phyloP scores from a whole-genome alignment of 2,113 vertebrate genomes.

The Platanista minor region DNA sequence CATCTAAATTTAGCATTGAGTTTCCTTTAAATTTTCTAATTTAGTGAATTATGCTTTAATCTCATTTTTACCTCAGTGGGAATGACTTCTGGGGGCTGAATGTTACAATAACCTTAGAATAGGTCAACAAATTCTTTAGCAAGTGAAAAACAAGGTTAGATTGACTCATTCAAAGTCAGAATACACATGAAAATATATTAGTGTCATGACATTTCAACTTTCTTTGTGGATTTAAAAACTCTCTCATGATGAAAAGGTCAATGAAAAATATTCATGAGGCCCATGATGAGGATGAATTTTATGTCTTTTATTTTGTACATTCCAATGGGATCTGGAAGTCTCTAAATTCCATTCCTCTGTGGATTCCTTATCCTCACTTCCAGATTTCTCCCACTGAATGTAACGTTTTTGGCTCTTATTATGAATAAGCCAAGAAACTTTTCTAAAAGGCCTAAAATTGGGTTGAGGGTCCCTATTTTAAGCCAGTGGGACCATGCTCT shows the following conservation, averaged over 20 bases:
- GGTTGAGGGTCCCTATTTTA: background rate
- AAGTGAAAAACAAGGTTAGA: slow-evolving; percentile 6
- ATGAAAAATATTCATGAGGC: slow-evolving; percentile 4
- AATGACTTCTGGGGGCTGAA: background rate
- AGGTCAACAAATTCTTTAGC: background rate
- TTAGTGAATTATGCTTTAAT: background rate
- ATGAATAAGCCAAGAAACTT: background rate
- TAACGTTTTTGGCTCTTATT: background rate
- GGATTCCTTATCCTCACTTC: background rate
- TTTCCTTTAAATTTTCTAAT: slow-evolving; percentile 19
- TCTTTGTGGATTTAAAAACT: slow-evolving; percentile 19
- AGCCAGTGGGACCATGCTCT: background rate
- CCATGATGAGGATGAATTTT: background rate
- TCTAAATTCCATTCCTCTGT: slow-evolving; percentile 24
- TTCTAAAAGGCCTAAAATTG: background rate
- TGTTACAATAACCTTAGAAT: background rate
- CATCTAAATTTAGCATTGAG: background rate
- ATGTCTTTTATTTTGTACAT: slow-evolving; percentile 25
- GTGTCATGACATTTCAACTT: slow-evolving; percentile 4
- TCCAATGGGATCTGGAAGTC: background rate
- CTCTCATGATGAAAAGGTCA: slow-evolving; percentile 40
- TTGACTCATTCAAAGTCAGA: background rate
- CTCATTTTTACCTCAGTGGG: background rate
- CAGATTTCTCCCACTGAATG: background rate
- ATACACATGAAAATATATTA: background rate